Percentiles rank a stretch among this genome's conserved stretches.
phyloP scores from a whole-genome alignment of 2,888 invertebrate species.

The Hirtodrosophila confusa region DNA sequence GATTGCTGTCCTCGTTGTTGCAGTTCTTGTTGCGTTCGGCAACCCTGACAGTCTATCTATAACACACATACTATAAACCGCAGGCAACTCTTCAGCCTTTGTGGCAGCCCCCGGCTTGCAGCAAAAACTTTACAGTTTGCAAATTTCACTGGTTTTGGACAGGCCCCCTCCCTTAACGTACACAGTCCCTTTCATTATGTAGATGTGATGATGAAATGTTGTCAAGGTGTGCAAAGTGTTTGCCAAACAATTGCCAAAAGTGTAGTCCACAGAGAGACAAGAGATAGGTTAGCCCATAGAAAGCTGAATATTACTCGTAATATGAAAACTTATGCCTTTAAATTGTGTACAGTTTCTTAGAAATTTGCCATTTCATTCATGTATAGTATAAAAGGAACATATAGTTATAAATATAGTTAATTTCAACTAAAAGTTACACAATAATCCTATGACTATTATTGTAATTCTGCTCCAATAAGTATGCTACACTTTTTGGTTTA shows the following conservation, averaged over 20 bases:
- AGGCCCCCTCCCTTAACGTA: background rate
- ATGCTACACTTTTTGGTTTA: too few species aligned
- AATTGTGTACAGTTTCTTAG: too few species aligned
- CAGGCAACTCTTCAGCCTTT: conserved; percentile 34
- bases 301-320: too few species aligned
- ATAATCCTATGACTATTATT: too few species aligned
- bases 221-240: conserved; percentile 36
- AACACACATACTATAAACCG: conserved; percentile 32
- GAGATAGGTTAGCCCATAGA: too few species aligned
- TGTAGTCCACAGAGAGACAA: background rate
- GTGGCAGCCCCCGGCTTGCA: conserved; percentile 17
- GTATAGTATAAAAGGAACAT: too few species aligned
- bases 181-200: conserved; percentile 32
- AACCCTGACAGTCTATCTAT: conserved; percentile 36
- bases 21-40: conserved; percentile 39
- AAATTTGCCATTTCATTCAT: too few species aligned
- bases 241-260: conserved; percentile 17
- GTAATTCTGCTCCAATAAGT: too few species aligned
- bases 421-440: too few species aligned
- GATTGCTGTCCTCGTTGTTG: conserved; percentile 16
- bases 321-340: too few species aligned
- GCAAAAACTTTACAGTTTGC: conserved; percentile 30
- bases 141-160: conserved; percentile 28
- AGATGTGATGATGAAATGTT: conserved; percentile 37
- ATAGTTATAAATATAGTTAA: too few species aligned